These are phyloP conservation scores for Schrankia costaestrigalis DNA, from an alignment of 2,888 invertebrate genomes.

Conservation along the genomic window DNA sequence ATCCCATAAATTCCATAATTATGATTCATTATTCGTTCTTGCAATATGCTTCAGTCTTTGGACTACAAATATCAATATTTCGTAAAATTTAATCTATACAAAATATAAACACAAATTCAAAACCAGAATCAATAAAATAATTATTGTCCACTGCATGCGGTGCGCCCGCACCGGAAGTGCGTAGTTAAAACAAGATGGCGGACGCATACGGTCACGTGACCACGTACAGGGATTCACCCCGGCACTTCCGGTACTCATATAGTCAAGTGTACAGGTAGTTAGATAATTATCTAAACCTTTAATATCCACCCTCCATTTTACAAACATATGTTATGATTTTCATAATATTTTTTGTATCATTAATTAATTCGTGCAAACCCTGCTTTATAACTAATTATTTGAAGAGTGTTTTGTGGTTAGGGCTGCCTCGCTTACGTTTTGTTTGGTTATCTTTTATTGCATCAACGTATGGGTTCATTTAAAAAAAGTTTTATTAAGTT, in stretches of 20 bases:
- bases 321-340: conserved; percentile 71
- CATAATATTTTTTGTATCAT: conserved; percentile 9
- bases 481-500: no score
- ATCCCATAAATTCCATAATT: no score
- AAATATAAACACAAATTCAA: conserved; percentile 2
- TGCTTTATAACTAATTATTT: conserved; percentile 13
- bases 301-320: conserved; percentile 50
- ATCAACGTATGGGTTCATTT: conserved; percentile 12
- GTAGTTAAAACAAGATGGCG: conserved; percentile 76
- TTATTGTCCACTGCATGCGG: conserved; percentile 50
- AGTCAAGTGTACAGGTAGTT: conserved; percentile 75
- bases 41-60: no score
- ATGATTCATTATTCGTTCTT: no score
- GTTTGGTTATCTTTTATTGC: conserved; percentile 3
- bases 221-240: conserved; percentile 68
- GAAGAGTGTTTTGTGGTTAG: conserved; percentile 11
- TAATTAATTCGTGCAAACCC: conserved; percentile 15
- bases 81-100: no score
- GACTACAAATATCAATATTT: no score
- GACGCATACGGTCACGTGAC: conserved; percentile 68
- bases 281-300: conserved; percentile 60
- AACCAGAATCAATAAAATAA: conserved; percentile 33
- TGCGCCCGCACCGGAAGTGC: conserved; percentile 64
- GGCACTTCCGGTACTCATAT: conserved; percentile 71
- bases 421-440: conserved; percentile 1